These are phyloP conservation scores for Tarsius wallacei DNA, from an alignment of 2,797 vertebrate species.

Conservation along the genomic window DNA sequence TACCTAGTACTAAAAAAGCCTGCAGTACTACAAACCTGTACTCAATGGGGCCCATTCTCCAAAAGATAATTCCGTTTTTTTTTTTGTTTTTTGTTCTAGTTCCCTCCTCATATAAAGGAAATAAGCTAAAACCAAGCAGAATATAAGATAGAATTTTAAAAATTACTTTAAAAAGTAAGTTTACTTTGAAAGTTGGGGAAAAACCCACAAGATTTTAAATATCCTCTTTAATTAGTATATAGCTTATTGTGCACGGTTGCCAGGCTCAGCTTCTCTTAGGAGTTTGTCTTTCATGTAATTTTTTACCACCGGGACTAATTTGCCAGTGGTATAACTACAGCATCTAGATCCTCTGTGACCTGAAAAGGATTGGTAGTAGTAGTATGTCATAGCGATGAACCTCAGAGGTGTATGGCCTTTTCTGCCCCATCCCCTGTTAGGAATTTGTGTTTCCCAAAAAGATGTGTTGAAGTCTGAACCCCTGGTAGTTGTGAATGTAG, in stretches of 20 bases:
- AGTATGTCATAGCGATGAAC: neutral
- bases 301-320: neutral
- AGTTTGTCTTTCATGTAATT: neutral
- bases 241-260: neutral
- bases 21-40: too few relatives aligned
- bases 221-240: neutral
- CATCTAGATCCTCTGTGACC: neutral
- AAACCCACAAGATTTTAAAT: neutral
- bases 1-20: too few relatives aligned
- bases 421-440: neutral
- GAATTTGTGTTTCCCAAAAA: neutral
- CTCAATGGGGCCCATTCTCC: too few relatives aligned
- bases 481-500: neutral
- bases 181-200: neutral
- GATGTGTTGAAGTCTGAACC: neutral
- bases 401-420: neutral
- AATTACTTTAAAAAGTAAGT: neutral
- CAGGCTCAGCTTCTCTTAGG: neutral
- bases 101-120: too few relatives aligned
- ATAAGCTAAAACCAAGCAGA: neutral
- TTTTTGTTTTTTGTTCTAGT: too few relatives aligned
- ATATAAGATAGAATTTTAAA: neutral
- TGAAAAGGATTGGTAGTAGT: neutral
- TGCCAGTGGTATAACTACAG: neutral
- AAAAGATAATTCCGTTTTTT: too few relatives aligned